Percentiles rank a stretch among this genome's conserved stretches.
phyloP scores from a whole-genome alignment of 2,113 vertebrate genomes.

The Tringa solitaria region DNA sequence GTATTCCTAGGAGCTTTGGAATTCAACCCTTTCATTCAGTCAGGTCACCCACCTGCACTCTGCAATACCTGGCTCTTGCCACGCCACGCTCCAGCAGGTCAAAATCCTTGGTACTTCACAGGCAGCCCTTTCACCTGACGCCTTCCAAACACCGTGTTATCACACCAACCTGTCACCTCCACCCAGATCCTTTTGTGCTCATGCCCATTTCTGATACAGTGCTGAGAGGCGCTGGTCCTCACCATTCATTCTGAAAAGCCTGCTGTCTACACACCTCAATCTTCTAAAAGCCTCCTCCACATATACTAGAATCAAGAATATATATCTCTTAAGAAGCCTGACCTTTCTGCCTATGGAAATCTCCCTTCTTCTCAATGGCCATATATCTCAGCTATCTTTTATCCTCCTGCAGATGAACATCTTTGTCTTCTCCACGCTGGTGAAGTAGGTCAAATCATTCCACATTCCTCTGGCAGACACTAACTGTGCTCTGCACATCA shows the following conservation, averaged over 20 bases:
- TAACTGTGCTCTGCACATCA: background rate
- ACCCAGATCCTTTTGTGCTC: background rate
- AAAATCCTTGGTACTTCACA: background rate
- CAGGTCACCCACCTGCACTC: background rate
- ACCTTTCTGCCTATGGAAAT: background rate
- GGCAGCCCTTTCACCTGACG: background rate
- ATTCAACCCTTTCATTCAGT: background rate
- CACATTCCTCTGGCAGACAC: background rate
- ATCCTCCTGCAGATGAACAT: background rate
- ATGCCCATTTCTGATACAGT: background rate
- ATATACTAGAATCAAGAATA: background rate
- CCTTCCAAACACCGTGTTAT: background rate
- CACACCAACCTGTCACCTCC: background rate
- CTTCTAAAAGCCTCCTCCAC: background rate
- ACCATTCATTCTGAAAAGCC: background rate
- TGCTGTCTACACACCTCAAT: background rate
- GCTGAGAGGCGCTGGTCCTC: background rate
- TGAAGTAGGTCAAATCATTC: background rate
- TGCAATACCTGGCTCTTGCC: background rate
- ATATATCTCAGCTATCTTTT: background rate
- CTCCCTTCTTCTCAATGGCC: background rate
- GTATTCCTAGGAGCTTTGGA: background rate
- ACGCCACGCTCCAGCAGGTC: fast-evolving
- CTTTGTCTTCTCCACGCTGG: background rate
- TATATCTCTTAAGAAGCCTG: background rate